Evolutionary conservation across 2,113 vertebrate species (phyloP).

Genomic region (Chrysochloris asiatica): DNA sequence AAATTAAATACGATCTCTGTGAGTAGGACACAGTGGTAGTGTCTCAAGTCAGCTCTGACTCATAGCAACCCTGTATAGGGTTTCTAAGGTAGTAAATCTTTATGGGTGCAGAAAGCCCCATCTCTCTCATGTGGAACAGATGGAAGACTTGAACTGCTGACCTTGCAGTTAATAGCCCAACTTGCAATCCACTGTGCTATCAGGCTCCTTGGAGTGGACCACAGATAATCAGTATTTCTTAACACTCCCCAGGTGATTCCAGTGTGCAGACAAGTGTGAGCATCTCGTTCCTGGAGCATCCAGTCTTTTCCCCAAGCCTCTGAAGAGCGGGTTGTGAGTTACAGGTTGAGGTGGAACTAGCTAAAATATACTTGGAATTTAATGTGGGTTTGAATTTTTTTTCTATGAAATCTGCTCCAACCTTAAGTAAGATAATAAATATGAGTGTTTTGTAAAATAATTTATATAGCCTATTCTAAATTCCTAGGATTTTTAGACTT

Average conservation of each 20-base stretch:
- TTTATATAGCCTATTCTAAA: neutral
- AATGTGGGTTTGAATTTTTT: constrained; percentile 7
- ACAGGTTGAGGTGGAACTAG: neutral
- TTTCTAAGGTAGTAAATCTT: too few relatives aligned
- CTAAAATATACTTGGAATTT: neutral
- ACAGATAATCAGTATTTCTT: neutral
- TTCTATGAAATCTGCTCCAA: neutral
- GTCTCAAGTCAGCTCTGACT: too few relatives aligned
- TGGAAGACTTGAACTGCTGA: too few relatives aligned
- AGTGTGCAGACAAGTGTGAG: too few relatives aligned
- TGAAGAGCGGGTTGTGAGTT: neutral
- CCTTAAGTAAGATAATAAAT: neutral
- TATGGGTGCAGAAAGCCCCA: too few relatives aligned
- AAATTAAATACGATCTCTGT: neutral
- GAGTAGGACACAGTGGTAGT: neutral
- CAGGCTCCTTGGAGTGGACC: too few relatives aligned
- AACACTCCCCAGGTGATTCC: neutral
- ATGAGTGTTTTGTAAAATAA: constrained; percentile 22
- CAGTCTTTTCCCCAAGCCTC: neutral
- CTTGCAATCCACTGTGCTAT: too few relatives aligned
- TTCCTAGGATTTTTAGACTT: constrained; percentile 25
- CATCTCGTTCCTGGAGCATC: too few relatives aligned
- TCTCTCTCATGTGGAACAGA: too few relatives aligned
- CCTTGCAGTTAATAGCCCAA: too few relatives aligned
- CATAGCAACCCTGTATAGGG: too few relatives aligned